Evolutionary conservation across 2,888 invertebrate genomes (phyloP).

Genomic region (Epistrophella euchroma): DNA sequence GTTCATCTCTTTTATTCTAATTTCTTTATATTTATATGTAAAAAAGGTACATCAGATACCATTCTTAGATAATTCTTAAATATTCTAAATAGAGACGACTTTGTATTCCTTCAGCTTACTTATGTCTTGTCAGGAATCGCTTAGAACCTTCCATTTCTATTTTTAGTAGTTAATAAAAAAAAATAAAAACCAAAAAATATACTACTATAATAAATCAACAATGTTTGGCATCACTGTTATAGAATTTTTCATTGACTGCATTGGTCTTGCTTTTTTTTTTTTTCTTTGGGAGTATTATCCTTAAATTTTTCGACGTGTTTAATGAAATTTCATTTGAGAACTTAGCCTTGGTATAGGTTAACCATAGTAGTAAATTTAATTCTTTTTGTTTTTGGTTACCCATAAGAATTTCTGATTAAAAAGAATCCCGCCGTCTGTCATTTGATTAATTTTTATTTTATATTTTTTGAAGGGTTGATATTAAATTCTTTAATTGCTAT

Average conservation of each 20-base stretch:
- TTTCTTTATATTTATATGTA: no score
- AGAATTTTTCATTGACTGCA: neutral
- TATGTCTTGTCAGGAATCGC: no score
- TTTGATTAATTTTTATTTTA: constrained; percentile 32
- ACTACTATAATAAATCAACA: neutral
- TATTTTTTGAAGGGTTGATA: constrained; percentile 19
- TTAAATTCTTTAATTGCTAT: constrained; percentile 26
- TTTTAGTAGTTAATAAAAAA: no score
- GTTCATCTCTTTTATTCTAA: no score
- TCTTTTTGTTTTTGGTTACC: constrained; percentile 20
- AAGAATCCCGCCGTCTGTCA: constrained; percentile 47
- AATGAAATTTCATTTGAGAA: constrained; percentile 13
- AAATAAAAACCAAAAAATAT: neutral
- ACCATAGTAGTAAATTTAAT: no score
- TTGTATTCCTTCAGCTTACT: no score
- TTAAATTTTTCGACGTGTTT: neutral
- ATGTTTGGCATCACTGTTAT: neutral
- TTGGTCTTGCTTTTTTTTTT: neutral
- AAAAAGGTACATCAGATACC: no score
- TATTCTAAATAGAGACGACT: no score
- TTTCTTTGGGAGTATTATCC: neutral
- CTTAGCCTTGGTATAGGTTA: neutral
- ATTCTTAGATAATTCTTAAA: no score
- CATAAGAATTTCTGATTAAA: constrained; percentile 36
- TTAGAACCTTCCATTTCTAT: no score